Conservation (phyloP, 2,888 invertebrate species). For the Pristionchus fissidentatus region DNA sequence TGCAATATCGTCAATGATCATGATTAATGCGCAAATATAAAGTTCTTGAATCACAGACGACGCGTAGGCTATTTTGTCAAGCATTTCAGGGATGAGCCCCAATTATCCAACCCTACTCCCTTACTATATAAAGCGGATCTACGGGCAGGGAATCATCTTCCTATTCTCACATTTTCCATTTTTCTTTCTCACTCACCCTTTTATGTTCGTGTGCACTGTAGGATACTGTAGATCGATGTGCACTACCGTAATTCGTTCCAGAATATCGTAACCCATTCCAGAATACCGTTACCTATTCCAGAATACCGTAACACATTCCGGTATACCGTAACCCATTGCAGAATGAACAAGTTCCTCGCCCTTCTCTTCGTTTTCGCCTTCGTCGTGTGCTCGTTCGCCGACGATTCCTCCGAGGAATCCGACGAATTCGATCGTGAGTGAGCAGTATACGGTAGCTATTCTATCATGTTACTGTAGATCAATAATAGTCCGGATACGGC, state of each 20-base stretch:
- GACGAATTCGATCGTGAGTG: conserved; percentile 39
- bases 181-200: not conserved
- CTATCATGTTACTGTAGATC: not conserved
- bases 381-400: conserved; percentile 1
- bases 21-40: not conserved
- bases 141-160: not conserved
- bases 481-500: too few relatives aligned
- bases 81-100: conserved; percentile 19
- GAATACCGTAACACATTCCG: conserved; percentile 31
- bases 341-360: conserved; percentile 48
- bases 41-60: not conserved
- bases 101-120: conserved; percentile 20
- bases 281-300: too few relatives aligned
- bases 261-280: conserved; percentile 34
- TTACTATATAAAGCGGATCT: conserved; percentile 42
- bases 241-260: not conserved
- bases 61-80: conserved; percentile 6
- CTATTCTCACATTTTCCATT: not conserved
- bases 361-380: conserved; percentile 38
- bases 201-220: not conserved
- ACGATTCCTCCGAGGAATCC: not conserved
- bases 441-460: not conserved
- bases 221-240: not conserved
- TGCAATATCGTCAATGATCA: not conserved
- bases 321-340: conserved; percentile 36